Evolutionary conservation across 1,140 invertebrate genomes (phyloP).

Genomic region (Macrobrachium rosenbergii): DNA sequence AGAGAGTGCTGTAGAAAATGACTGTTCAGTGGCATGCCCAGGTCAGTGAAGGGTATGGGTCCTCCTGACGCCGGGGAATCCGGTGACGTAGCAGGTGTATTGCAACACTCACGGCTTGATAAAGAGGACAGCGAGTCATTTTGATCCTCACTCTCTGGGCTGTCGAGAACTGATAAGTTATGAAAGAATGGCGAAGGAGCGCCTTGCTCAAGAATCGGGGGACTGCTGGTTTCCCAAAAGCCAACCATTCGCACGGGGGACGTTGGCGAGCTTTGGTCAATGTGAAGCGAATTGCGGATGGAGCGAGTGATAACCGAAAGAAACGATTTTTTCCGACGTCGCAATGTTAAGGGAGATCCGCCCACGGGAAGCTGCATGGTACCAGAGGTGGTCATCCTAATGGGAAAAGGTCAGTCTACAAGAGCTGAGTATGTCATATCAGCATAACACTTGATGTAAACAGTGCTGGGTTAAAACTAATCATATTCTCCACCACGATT

Average conservation of each 20-base stretch:
- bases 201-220: constrained; percentile 30
- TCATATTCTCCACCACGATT: too few relatives aligned
- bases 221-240: constrained; percentile 38
- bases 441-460: too few relatives aligned
- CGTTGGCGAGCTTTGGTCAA: constrained; percentile 39
- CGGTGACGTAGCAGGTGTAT: constrained; percentile 30
- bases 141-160: neutral
- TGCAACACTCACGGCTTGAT: constrained; percentile 11
- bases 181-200: constrained; percentile 1
- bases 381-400: neutral
- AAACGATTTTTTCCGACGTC: neutral
- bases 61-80: constrained; percentile 39
- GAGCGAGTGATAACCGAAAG: constrained; percentile 5
- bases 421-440: too few relatives aligned
- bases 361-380: constrained; percentile 10
- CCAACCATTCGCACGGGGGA: constrained; percentile 48
- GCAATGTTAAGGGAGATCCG: neutral
- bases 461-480: too few relatives aligned
- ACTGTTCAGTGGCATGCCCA: constrained; percentile 15
- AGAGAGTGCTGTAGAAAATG: neutral
- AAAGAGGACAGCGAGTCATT: constrained; percentile 14
- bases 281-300: constrained; percentile 43
- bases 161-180: neutral
- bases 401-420: too few relatives aligned
- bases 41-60: neutral